Evolutionary conservation across 2,113 vertebrate species (phyloP), one percentile per base, ranked within the genome.

Genomic region (Forbesichthys agassizii): DNA sequence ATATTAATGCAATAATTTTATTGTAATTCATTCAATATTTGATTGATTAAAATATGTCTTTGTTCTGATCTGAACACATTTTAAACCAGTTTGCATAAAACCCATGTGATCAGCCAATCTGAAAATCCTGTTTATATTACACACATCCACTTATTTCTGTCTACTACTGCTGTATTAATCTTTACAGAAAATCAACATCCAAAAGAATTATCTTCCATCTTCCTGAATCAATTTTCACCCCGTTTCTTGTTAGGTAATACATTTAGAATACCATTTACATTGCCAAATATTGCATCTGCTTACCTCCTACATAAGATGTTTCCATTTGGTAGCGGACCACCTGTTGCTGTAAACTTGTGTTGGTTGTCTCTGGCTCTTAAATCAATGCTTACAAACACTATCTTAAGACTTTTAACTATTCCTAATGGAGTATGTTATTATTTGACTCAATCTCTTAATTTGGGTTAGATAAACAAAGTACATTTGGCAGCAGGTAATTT

Each of bases 401-500:
- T 74, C 2, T 47, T 87, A 91, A 89, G 81, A 86, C 84, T 84
- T 89, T 90, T 90, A 88, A 90, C 85, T 74, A 84, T 75, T 85
- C 76, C 87, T 81, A 77, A 77, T 69, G 66, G 73, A 81, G 79
- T 69, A 76, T 66, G 16, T 16, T 91, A 88, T 73, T 61, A 78
- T 91, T 75, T 87, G 66, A 54, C 57, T 52, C 59, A 83, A 90
- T 79, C 60, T 83, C 71, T 72, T 81, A 77, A 85, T 86, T 86
- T 67, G 82, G 33, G 83, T 83, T 80, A 67, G 68, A 73, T 33
- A 72, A 68, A 73, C 55, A 74, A 51, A 60, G 63, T 66, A 80
- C 69, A 72, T 60, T 64, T 68, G 64, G 33, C 48, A 80, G 33
- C 74, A 6, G 58, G 46, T 46, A 1, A 63, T 48, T 64, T 10